phyloP scores from a whole-genome alignment of 2,797 vertebrate species.

The Crax fasciolata region DNA sequence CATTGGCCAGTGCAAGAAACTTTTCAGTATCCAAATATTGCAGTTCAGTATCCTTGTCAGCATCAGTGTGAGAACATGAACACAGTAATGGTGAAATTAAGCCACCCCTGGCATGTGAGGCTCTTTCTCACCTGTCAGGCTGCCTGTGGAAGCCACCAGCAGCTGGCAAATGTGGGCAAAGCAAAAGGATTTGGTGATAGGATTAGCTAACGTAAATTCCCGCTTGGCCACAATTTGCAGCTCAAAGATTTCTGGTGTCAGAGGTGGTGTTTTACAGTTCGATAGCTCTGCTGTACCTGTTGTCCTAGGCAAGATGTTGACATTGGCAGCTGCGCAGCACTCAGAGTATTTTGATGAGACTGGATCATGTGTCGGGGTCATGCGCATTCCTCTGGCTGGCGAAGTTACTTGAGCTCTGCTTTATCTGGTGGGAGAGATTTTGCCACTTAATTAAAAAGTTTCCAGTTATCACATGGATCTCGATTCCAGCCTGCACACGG shows the following conservation, averaged over 20 bases:
- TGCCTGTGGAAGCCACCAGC: too few relatives aligned
- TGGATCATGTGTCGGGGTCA: not conserved
- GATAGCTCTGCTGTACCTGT: not conserved
- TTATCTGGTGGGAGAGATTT: not conserved
- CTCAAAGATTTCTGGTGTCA: not conserved
- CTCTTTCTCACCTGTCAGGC: not conserved
- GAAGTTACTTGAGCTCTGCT: not conserved
- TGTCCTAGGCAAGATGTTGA: not conserved
- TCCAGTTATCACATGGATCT: too few relatives aligned
- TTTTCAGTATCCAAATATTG: not conserved
- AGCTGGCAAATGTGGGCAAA: not conserved
- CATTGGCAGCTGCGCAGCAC: not conserved
- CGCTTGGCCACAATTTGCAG: not conserved
- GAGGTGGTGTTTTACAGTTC: not conserved
- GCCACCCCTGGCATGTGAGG: not conserved
- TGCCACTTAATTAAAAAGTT: not conserved
- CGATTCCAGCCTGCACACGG: not conserved
- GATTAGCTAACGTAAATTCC: not conserved
- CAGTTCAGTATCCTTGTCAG: not conserved
- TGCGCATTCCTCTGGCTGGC: too few relatives aligned
- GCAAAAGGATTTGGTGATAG: not conserved
- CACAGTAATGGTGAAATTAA: not conserved
- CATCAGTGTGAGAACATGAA: not conserved
- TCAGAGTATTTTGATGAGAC: not conserved
- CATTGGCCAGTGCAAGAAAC: not conserved